A percentile compares a stretch with the other conserved stretches of the same genome.
phyloP scores from a whole-genome alignment of 2,113 vertebrate species.

The Misgurnus anguillicaudatus region DNA sequence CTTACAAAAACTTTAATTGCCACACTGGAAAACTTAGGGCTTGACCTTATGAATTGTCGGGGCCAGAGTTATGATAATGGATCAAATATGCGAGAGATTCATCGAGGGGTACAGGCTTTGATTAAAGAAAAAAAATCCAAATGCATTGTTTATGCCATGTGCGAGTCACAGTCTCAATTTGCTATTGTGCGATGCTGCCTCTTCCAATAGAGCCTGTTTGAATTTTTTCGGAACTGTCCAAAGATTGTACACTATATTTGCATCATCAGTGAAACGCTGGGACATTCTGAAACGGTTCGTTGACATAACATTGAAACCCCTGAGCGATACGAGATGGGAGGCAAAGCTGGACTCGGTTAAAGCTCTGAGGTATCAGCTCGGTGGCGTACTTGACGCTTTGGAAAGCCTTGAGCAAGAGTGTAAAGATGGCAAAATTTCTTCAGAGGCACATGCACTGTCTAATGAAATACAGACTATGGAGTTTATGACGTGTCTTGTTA shows the following conservation, averaged over 20 bases:
- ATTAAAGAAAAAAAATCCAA: no score
- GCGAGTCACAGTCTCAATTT: no score
- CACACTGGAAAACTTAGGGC: background rate
- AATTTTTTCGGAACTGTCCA: no score
- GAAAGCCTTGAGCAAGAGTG: background rate
- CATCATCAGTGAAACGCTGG: no score
- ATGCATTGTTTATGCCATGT: no score
- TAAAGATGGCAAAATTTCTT: background rate
- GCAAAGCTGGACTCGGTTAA: background rate
- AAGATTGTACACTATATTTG: no score
- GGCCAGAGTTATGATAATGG: no score
- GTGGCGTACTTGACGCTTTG: background rate
- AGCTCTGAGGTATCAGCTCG: background rate
- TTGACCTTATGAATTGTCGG: no score
- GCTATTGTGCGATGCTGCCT: no score
- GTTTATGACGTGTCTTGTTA: background rate
- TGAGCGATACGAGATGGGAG: background rate
- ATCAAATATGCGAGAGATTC: background rate
- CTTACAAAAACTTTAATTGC: background rate
- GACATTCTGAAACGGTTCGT: no score
- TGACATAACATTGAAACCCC: background rate
- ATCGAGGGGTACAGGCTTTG: no score
- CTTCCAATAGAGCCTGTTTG: no score
- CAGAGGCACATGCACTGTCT: background rate
- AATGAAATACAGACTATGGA: conserved; percentile 4